These are phyloP conservation scores for Ciona savignyi DNA, from an alignment of 23 tunicate species.

Conservation along the genomic window DNA sequence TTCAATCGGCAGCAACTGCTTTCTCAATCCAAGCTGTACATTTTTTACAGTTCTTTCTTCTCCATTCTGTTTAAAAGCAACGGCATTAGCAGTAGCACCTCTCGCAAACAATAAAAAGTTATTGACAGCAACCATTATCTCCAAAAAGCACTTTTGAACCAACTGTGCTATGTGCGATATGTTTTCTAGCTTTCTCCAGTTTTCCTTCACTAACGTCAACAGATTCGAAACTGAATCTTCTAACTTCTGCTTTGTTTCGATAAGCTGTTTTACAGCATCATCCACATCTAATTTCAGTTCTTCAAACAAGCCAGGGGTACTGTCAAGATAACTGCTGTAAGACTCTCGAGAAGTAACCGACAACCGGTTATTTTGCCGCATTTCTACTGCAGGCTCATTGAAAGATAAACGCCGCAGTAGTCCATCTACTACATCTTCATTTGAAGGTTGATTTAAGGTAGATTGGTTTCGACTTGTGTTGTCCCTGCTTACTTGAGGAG, in stretches of 20 bases:
- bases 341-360: constrained; percentile 64
- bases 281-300: constrained; percentile 45
- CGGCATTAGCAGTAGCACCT: constrained; percentile 68
- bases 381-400: constrained; percentile 5
- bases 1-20: constrained; percentile 59
- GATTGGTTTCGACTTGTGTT: background rate
- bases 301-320: constrained; percentile 23
- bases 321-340: constrained; percentile 47
- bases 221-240: constrained; percentile 82
- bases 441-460: background rate
- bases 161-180: constrained; percentile 45
- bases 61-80: constrained; percentile 9
- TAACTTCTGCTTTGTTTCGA: constrained; percentile 42
- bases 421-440: constrained; percentile 62
- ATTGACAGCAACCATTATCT: constrained; percentile 49
- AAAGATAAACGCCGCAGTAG: constrained; percentile 29
- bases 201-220: constrained; percentile 70
- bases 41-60: constrained; percentile 16
- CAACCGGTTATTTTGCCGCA: constrained; percentile 10
- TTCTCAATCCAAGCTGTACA: constrained; percentile 40
- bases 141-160: constrained; percentile 29
- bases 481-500: constrained; percentile 64
- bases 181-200: constrained; percentile 61
- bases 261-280: constrained; percentile 39
- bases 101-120: constrained; percentile 52